These are phyloP conservation scores for Ahaetulla prasina DNA, from an alignment of 2,113 vertebrate species.

Conservation along the genomic window DNA sequence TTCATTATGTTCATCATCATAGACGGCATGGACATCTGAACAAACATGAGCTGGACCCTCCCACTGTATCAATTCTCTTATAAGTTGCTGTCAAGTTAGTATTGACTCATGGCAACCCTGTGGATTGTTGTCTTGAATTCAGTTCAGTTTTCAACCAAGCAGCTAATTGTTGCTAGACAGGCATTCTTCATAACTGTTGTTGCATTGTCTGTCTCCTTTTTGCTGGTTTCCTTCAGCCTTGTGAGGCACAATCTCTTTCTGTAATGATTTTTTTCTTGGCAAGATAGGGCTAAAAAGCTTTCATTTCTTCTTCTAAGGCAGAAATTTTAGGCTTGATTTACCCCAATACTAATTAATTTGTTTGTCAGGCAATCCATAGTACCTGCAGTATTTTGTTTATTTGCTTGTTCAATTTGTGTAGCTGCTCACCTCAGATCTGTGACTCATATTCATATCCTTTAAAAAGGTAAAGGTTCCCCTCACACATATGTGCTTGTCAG, in stretches of 20 bases:
- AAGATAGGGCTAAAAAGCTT: neutral
- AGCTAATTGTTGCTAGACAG: neutral
- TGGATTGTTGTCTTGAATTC: neutral
- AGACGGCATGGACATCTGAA: neutral
- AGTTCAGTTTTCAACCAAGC: neutral
- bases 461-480: too few species aligned
- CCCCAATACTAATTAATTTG: neutral
- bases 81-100: neutral
- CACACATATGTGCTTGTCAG: too few species aligned
- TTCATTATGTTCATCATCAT: neutral
- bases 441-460: neutral
- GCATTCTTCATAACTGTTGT: neutral
- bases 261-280: neutral
- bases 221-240: neutral
- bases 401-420: neutral
- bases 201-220: neutral
- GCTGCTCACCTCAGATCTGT: neutral
- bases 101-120: neutral
- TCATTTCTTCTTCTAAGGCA: neutral
- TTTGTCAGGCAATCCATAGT: neutral
- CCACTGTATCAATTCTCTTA: neutral
- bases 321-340: neutral
- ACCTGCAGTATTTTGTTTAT: neutral
- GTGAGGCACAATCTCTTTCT: neutral
- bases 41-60: neutral